Percentiles rank a stretch among this genome's conserved stretches.
phyloP scores from a whole-genome alignment of 2,797 vertebrate species.

The Brachyalestes nurse region DNA sequence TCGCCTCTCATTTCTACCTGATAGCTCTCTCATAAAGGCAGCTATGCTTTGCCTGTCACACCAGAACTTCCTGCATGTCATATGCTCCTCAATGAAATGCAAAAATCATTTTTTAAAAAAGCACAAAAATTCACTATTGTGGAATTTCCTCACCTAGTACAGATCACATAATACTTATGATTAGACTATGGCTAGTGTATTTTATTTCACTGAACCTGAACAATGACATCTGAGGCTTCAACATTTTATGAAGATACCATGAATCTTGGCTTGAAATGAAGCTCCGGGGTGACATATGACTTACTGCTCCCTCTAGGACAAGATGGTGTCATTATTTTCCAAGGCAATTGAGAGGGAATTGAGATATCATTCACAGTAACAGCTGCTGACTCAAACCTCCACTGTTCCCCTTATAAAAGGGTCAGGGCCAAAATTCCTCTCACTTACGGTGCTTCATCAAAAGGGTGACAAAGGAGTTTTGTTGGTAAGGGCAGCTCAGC shows the following conservation, averaged over 20 bases:
- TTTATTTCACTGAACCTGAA: slow-evolving; percentile 48
- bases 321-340: slow-evolving; percentile 74
- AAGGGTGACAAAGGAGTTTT: not conserved
- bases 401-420: slow-evolving; percentile 72
- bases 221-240: slow-evolving; percentile 58
- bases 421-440: slow-evolving; percentile 66
- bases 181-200: not conserved
- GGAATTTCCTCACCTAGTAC: not conserved
- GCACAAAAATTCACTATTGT: not conserved
- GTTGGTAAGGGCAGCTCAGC: slow-evolving; percentile 8
- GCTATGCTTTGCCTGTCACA: not conserved
- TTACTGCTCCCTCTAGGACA: slow-evolving; percentile 70
- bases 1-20: not conserved
- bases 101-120: not conserved
- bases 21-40: not conserved
- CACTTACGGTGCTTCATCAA: slow-evolving; percentile 24
- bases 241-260: slow-evolving; percentile 54
- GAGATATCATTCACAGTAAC: slow-evolving; percentile 81
- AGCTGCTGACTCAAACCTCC: slow-evolving; percentile 74
- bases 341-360: slow-evolving; percentile 72
- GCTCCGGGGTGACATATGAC: slow-evolving; percentile 67
- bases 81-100: not conserved
- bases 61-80: not conserved
- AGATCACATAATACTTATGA: not conserved
- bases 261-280: slow-evolving; percentile 65